Conservation (phyloP, 2,797 vertebrate genomes). For the Lophius americanus region DNA sequence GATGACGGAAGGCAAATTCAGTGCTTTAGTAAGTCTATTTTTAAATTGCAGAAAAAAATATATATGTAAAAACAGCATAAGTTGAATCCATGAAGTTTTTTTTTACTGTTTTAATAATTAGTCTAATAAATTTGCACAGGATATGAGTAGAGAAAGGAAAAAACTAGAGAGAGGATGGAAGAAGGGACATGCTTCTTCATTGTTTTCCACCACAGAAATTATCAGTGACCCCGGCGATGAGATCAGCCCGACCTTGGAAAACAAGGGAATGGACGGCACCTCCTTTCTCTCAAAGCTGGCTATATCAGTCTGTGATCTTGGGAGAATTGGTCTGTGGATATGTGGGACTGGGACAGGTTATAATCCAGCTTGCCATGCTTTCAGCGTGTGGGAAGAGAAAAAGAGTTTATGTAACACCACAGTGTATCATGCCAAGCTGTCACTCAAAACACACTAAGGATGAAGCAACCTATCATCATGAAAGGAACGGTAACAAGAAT, state of each 20-base stretch:
- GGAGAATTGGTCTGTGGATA: conserved; percentile 75
- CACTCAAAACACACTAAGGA: conserved; percentile 68
- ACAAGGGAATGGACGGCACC: conserved; percentile 65
- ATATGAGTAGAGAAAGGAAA: background rate
- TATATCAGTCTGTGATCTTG: conserved; percentile 73
- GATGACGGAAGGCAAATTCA: background rate
- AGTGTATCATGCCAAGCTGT: conserved; percentile 71
- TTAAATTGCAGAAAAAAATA: conserved; percentile 15
- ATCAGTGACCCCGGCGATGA: conserved; percentile 40
- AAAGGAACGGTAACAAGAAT: conserved; percentile 33
- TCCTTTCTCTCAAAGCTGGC: conserved; percentile 16
- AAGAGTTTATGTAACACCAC: conserved; percentile 75
- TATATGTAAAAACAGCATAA: background rate
- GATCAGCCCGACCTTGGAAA: conserved; percentile 54
- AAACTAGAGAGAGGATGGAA: conserved; percentile 4
- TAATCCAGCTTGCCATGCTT: conserved; percentile 62
- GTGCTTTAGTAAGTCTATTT: conserved; percentile 10
- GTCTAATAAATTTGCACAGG: background rate
- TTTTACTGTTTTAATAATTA: conserved; percentile 14
- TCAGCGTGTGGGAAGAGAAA: conserved; percentile 71
- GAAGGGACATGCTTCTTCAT: conserved; percentile 32
- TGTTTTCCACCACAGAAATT: conserved; percentile 43
- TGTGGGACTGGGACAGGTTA: conserved; percentile 52
- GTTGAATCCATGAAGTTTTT: background rate
- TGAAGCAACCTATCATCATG: conserved; percentile 56